A percentile compares a stretch with the other conserved stretches of the same genome.
Evolutionary conservation across 2,797 vertebrate genomes (phyloP).

Genomic region (Gymnothorax reevesii): DNA sequence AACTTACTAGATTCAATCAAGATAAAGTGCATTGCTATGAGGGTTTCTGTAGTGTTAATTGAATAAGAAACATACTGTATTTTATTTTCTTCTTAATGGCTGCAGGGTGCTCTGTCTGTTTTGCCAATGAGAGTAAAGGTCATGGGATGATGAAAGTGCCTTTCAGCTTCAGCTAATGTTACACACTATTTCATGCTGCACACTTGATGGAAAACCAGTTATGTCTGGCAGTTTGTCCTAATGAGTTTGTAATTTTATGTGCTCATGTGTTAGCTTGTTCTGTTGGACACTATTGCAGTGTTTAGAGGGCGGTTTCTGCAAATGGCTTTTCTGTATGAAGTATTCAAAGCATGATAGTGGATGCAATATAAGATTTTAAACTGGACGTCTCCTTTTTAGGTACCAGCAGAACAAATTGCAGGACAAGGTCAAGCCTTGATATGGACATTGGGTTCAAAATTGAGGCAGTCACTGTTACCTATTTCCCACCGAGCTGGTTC

Average conservation of each 20-base stretch:
- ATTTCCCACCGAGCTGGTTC: no score
- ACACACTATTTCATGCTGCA: not conserved
- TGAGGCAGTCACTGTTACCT: no score
- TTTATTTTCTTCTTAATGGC: not conserved
- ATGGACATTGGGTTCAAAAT: not conserved
- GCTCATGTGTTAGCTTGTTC: not conserved
- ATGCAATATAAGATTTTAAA: not conserved
- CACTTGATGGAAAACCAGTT: not conserved
- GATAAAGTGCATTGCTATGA: not conserved
- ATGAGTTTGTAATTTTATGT: not conserved
- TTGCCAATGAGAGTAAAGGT: not conserved
- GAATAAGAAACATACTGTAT: not conserved
- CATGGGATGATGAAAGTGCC: not conserved
- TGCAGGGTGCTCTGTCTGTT: not conserved
- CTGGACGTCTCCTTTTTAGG: no score
- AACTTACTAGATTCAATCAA: not conserved
- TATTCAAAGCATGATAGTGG: slow-evolving; percentile 6
- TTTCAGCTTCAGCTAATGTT: not conserved
- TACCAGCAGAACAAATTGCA: not conserved
- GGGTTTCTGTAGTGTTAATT: not conserved
- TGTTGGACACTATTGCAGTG: not conserved
- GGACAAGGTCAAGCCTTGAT: not conserved
- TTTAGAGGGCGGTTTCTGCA: not conserved
- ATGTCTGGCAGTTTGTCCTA: not conserved
- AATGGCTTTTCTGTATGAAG: not conserved